Percentiles rank a stretch among this genome's conserved stretches.
These are phyloP conservation scores for Mythimna albipuncta DNA, from an alignment of 2,888 invertebrate species.

Conservation along the genomic window DNA sequence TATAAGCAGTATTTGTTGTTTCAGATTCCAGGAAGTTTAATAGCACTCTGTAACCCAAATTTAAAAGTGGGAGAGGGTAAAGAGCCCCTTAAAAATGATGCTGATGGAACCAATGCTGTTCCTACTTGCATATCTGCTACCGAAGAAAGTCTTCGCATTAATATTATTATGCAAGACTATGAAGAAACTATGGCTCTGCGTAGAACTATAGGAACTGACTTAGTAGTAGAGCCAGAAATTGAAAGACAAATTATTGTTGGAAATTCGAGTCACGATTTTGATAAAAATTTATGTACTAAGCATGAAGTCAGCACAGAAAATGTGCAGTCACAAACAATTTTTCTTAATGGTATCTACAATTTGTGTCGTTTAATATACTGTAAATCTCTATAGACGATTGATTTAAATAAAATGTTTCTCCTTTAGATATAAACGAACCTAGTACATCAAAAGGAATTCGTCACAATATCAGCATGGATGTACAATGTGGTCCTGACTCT, in stretches of 20 bases:
- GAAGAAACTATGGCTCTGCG: slow-evolving; percentile 78
- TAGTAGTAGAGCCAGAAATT: slow-evolving; percentile 59
- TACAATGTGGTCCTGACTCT: slow-evolving; percentile 84
- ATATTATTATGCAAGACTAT: slow-evolving; percentile 76
- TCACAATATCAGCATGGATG: slow-evolving; percentile 79
- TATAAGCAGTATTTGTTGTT: slow-evolving; percentile 46
- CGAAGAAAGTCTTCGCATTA: slow-evolving; percentile 75
- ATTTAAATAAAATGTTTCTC: slow-evolving; percentile 21
- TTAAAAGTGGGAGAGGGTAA: slow-evolving; percentile 54
- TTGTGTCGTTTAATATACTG: slow-evolving; percentile 1
- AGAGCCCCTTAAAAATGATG: slow-evolving; percentile 11
- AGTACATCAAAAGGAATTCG: slow-evolving; percentile 88
- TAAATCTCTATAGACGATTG: background rate
- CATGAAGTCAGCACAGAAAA: slow-evolving; percentile 69
- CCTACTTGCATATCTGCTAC: slow-evolving; percentile 69
- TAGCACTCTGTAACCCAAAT: slow-evolving; percentile 75
- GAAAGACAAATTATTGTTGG: slow-evolving; percentile 53
- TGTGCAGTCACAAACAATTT: slow-evolving; percentile 77
- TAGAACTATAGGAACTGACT: slow-evolving; percentile 77
- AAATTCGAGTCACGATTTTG: slow-evolving; percentile 68
- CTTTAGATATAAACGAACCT: slow-evolving; percentile 86
- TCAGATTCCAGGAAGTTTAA: slow-evolving; percentile 81
- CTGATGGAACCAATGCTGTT: slow-evolving; percentile 15
- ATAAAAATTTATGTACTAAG: slow-evolving; percentile 68
- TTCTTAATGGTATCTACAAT: slow-evolving; percentile 78